Evolutionary conservation across 1,140 invertebrate genomes (phyloP).

Genomic region (Acromyrmex heyeri): DNA sequence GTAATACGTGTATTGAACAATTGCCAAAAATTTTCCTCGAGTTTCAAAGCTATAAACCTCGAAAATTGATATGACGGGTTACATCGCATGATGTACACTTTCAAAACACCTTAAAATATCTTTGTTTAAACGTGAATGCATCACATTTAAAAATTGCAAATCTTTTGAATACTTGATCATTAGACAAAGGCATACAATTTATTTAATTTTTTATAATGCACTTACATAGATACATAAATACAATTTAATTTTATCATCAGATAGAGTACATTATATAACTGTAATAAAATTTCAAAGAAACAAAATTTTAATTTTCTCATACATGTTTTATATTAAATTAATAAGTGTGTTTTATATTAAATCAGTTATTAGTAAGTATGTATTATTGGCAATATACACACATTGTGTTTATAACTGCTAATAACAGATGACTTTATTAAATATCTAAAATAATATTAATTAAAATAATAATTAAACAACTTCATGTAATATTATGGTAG

Average conservation of each 20-base stretch:
- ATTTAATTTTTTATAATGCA: not conserved
- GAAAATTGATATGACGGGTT: constrained; percentile 58
- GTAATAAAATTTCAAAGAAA: not conserved
- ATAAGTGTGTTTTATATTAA: not conserved
- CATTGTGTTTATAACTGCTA: not conserved
- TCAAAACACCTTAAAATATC: constrained; percentile 37
- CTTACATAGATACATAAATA: not conserved
- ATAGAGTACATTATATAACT: not conserved
- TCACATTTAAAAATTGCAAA: not conserved
- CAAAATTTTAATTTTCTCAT: not conserved
- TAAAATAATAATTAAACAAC: not conserved
- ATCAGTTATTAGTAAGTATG: too few relatives aligned
- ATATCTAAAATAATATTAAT: not conserved
- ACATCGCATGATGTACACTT: constrained; percentile 2
- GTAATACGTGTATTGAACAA: constrained; percentile 64
- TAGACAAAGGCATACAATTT: not conserved
- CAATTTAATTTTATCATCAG: not conserved
- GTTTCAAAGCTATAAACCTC: constrained; percentile 45
- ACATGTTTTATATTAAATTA: not conserved
- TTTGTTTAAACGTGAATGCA: not conserved
- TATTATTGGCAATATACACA: not conserved
- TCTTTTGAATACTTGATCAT: not conserved
- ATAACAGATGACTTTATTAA: not conserved
- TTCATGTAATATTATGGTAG: constrained; percentile 31
- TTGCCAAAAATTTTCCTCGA: constrained; percentile 62